Evolutionary conservation across 1,140 invertebrate species (phyloP).

Genomic region (Pseudomyrmex gracilis): DNA sequence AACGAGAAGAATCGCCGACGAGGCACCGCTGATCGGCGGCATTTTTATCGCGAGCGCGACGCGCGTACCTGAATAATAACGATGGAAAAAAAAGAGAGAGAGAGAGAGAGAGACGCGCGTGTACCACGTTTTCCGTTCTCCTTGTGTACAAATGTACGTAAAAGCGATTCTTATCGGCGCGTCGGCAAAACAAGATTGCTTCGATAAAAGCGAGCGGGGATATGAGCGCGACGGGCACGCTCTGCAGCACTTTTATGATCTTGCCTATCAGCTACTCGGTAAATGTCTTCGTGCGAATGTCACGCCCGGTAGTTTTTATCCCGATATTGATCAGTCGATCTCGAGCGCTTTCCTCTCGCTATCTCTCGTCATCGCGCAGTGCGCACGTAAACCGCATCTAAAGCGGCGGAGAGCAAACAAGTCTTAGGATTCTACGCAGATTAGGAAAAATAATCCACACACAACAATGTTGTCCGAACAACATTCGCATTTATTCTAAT

Average conservation of each 20-base stretch:
- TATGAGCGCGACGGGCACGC: background rate
- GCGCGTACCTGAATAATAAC: slow-evolving; percentile 42
- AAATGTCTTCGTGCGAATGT: background rate
- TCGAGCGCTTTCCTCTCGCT: background rate
- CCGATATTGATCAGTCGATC: background rate
- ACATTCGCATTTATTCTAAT: no score
- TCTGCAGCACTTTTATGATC: background rate
- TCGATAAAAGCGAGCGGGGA: slow-evolving; percentile 7
- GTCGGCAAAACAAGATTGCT: slow-evolving; percentile 32
- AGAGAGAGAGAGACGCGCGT: background rate
- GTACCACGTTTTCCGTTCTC: background rate
- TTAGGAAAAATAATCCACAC: no score
- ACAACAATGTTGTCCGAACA: no score
- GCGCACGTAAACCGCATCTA: background rate
- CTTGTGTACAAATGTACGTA: slow-evolving; percentile 31
- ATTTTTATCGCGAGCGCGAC: slow-evolving; percentile 20
- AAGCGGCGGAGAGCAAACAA: background rate
- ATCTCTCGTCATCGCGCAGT: no score
- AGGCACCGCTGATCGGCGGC: background rate
- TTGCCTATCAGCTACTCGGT: background rate
- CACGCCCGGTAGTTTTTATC: background rate
- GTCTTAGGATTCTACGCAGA: background rate
- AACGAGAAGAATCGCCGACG: slow-evolving; percentile 30
- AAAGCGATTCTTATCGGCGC: slow-evolving; percentile 23
- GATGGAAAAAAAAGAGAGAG: no score